Conservation (phyloP, 2,888 invertebrate genomes). For the Lithophane semibrunnea region DNA sequence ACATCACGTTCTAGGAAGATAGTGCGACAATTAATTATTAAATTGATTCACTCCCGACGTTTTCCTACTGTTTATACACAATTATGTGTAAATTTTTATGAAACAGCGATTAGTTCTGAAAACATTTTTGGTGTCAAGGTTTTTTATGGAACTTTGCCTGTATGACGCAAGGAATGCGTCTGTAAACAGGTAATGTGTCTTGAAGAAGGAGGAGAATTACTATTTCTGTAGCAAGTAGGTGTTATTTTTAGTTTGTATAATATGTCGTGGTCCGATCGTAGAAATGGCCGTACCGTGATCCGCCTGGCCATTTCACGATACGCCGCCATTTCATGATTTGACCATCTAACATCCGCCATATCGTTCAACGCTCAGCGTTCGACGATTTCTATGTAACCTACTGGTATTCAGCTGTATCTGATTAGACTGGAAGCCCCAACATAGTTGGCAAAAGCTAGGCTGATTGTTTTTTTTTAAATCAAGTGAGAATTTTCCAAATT, state of each 20-base stretch:
- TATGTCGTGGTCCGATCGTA: background rate
- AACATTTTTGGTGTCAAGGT: conserved; percentile 49
- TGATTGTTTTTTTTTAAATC: too few species aligned
- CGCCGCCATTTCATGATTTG: too few species aligned
- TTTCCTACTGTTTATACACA: conserved; percentile 51
- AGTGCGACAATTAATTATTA: conserved; percentile 20
- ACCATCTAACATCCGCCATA: too few species aligned
- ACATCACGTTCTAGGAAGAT: conserved; percentile 64
- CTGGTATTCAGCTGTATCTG: too few species aligned
- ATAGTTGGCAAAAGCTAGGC: too few species aligned
- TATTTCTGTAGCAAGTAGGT: background rate
- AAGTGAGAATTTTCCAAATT: too few species aligned
- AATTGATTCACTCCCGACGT: conserved; percentile 38
- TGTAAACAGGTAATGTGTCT: conserved; percentile 2
- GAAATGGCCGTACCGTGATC: too few species aligned
- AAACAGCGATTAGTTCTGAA: conserved; percentile 39
- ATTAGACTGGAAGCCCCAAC: too few species aligned
- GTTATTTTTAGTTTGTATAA: background rate
- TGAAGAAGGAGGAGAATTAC: background rate
- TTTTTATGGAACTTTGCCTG: conserved; percentile 14
- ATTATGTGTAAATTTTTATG: conserved; percentile 14
- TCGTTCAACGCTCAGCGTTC: too few species aligned
- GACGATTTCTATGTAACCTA: too few species aligned
- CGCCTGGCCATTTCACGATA: too few species aligned
- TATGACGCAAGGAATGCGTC: background rate